Evolutionary conservation across 37 sponge, comb jelly and placozoan species (phyloP).

Genomic region (Haliclona indistincta): DNA sequence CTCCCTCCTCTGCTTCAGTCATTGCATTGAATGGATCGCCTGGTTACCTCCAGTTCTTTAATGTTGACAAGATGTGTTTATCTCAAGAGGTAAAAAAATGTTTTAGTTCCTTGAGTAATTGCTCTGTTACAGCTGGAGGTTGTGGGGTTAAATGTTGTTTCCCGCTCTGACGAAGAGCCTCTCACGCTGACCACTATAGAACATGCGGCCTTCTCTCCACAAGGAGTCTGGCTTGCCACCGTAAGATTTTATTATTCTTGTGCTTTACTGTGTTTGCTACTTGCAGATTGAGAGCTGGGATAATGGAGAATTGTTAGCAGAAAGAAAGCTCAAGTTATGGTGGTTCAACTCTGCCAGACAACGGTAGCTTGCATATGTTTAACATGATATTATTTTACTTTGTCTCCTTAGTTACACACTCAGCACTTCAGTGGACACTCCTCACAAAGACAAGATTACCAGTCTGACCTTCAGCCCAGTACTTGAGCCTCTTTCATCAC

Average conservation of each 20-base stretch:
- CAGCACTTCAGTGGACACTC: conserved; percentile 81
- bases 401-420: conserved; percentile 51
- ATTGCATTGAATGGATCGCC: conserved; percentile 75
- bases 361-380: conserved; percentile 32
- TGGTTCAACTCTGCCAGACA: conserved; percentile 24
- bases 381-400: neutral
- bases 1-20: conserved; percentile 40
- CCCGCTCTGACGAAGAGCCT: conserved; percentile 58
- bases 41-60: conserved; percentile 83
- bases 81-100: conserved; percentile 31
- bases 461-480: conserved; percentile 63
- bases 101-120: neutral
- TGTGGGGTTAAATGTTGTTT: conserved; percentile 78
- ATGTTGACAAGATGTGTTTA: conserved; percentile 8
- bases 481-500: neutral
- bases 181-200: conserved; percentile 62
- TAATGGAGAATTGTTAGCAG: conserved; percentile 53
- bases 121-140: conserved; percentile 64
- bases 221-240: conserved; percentile 87
- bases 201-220: conserved; percentile 73
- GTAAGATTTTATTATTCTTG: conserved; percentile 22
- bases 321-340: conserved; percentile 85
- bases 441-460: conserved; percentile 65
- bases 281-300: conserved; percentile 75
- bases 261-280: neutral